Conservation (phyloP, 2,888 invertebrate genomes). For the Pyrocoelia pectoralis region DNA sequence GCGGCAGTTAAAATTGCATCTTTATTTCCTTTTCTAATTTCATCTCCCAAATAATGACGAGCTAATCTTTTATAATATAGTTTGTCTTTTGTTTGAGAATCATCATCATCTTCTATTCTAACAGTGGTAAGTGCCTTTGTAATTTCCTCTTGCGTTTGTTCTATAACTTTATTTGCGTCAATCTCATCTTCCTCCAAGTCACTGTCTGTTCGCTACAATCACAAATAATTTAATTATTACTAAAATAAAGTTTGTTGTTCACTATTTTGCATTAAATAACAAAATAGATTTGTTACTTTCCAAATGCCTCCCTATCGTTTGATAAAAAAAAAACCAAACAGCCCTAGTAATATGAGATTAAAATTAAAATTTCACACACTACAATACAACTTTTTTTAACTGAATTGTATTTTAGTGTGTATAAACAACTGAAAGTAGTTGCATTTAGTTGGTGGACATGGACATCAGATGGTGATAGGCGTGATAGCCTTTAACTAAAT, state of each 20-base stretch:
- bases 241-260: not conserved
- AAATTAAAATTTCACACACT: too few relatives aligned
- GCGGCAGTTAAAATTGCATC: conserved; percentile 78
- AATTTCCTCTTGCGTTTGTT: conserved; percentile 61
- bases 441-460: too few relatives aligned
- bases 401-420: too few relatives aligned
- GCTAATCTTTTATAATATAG: conserved; percentile 74
- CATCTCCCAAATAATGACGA: conserved; percentile 79
- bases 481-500: too few relatives aligned
- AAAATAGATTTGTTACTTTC: too few relatives aligned
- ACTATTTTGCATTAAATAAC: too few relatives aligned
- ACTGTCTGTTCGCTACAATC: conserved; percentile 30
- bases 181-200: conserved; percentile 77
- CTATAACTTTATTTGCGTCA: conserved; percentile 65
- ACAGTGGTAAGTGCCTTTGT: conserved; percentile 57
- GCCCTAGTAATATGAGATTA: too few relatives aligned
- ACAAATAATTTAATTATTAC: conserved; percentile 26
- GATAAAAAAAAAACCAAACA: too few relatives aligned
- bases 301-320: too few relatives aligned
- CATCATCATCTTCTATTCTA: conserved; percentile 58
- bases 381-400: too few relatives aligned
- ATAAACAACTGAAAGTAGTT: too few relatives aligned
- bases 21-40: conserved; percentile 69
- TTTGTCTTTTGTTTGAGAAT: conserved; percentile 58
- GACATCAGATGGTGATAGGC: too few relatives aligned